phyloP scores from a whole-genome alignment of 2,113 vertebrate species.

The Abramis brama region DNA sequence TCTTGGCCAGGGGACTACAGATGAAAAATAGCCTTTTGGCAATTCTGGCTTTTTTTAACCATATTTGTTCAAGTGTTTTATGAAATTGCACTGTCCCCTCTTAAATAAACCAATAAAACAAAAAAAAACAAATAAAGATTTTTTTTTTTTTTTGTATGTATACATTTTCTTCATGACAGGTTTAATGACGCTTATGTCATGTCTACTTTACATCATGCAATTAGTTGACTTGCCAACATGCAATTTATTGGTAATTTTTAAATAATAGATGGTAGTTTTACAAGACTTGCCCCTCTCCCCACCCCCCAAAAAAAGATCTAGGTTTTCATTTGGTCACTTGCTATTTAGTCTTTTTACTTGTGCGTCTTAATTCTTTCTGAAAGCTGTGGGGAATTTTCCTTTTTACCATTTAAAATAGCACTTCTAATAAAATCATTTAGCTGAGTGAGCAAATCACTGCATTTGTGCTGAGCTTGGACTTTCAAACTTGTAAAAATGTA shows the following conservation, averaged over 20 bases:
- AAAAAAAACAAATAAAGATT: no score
- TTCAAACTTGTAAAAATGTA: neutral
- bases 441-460: neutral
- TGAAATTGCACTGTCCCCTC: no score
- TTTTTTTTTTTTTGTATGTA: neutral
- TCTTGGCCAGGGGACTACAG: no score
- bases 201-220: neutral
- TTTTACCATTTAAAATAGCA: neutral
- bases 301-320: neutral
- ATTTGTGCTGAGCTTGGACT: neutral
- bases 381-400: neutral
- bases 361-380: neutral
- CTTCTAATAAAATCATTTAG: neutral
- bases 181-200: neutral
- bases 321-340: neutral
- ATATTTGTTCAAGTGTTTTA: no score
- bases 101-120: no score
- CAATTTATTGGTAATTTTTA: no score
- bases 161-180: neutral
- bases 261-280: no score
- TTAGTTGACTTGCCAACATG: neutral
- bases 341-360: neutral
- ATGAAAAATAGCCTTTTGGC: no score
- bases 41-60: no score
- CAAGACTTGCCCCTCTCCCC: no score